These are phyloP conservation scores for Rhinichthys klamathensis DNA, from an alignment of 2,113 vertebrate species.

Conservation along the genomic window DNA sequence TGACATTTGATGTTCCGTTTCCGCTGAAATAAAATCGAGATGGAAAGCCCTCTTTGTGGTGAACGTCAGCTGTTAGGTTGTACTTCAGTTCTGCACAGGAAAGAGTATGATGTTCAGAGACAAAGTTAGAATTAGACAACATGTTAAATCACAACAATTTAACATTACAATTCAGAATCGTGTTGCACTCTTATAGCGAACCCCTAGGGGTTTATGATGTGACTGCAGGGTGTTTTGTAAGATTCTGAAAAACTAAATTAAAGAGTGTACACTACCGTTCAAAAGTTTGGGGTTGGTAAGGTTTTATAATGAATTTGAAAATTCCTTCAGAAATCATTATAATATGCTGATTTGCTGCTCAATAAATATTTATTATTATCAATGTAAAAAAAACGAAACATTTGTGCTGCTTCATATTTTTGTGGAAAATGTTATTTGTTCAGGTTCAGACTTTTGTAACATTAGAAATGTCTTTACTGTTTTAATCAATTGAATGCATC, in stretches of 20 bases:
- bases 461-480: no score
- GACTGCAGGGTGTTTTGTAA: not conserved
- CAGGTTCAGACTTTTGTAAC: no score
- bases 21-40: conserved; percentile 89
- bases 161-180: not conserved
- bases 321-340: no score
- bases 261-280: not conserved
- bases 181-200: not conserved
- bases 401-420: not conserved
- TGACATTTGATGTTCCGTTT: conserved; percentile 85
- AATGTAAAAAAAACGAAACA: not conserved
- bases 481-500: no score
- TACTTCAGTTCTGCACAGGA: conserved; percentile 84
- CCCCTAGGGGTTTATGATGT: not conserved
- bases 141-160: not conserved
- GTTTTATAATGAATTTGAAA: no score
- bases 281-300: no score
- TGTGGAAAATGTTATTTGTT: not conserved
- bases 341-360: no score
- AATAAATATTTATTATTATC: no score
- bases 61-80: conserved; percentile 87
- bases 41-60: conserved; percentile 80
- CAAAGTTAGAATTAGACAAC: conserved; percentile 3
- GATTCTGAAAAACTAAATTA: not conserved
- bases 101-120: not conserved